Base-by-base conservation (phyloP, 2,888 invertebrate genomes). In the Drosophila formosana region DNA sequence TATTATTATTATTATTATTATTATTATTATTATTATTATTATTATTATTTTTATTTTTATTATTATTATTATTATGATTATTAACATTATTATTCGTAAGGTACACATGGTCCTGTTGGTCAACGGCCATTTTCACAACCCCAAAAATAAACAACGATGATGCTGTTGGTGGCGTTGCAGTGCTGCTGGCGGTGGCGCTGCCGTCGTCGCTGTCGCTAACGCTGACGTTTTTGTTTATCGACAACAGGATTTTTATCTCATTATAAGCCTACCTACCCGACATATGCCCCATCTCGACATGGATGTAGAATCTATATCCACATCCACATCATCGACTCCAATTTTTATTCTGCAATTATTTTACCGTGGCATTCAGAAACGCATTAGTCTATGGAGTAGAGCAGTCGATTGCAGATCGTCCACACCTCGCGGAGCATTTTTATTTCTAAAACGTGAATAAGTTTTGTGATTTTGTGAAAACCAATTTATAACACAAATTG, bases 251-350 rank as follows among this genome's bases (percentile, higher is more conserved):
- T 88, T 56, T 90, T 89, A 89, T 82, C 83, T 88, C 89, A 91
- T 91, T 91, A 90, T 91, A 91, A 91, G 91, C 90, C 90, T 88
- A 88, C 90, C 90, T 87, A 88, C 85, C 84, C 55, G 60, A 43
- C 73, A 45, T 80, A 78, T 80, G 78, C 82, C 64, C 64, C 47
- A 56, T 60, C 60, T 65, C 67, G 41, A 64, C 60, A 26, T 62
- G 62, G 62, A 67, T 30, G 41, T 50, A 55, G 43, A 60, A 64
- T 53, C 62, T 41, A 68, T 43, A 51, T 52, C 25, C 37, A 55
- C 47, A 72, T 50, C 49, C 47, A 61, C 56, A 67, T 56, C 55
- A 47, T 72, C 61, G 58, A 51, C 64, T 66, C 58, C 55, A 71
- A 70, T 80, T 89, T 86, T 86, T 86, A 79, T 77, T 72, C 69